phyloP scores from a whole-genome alignment of 2,797 vertebrate species.

The Pantherophis vulpinus region DNA sequence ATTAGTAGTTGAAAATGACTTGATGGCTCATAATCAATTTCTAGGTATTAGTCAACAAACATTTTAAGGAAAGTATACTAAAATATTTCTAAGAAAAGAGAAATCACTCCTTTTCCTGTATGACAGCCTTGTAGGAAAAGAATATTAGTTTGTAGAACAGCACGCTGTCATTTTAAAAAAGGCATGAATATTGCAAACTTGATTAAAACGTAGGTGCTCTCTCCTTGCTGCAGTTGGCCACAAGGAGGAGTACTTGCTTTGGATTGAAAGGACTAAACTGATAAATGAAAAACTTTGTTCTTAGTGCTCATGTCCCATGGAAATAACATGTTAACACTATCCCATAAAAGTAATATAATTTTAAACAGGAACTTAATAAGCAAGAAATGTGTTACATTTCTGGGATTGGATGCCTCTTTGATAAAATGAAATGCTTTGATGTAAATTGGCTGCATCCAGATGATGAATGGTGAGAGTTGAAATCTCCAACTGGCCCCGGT shows the following conservation, averaged over 20 bases:
- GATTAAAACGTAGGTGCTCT: background rate
- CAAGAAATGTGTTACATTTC: background rate
- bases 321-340: background rate
- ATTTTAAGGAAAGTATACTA: background rate
- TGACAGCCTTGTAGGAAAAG: background rate
- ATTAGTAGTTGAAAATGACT: background rate
- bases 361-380: background rate
- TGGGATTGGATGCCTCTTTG: background rate
- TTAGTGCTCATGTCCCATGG: background rate
- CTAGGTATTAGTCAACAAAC: background rate
- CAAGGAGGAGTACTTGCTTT: constrained; percentile 61
- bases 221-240: constrained; percentile 38
- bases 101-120: background rate
- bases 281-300: background rate
- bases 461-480: background rate
- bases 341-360: background rate
- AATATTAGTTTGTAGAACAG: no score
- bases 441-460: background rate
- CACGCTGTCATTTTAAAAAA: background rate
- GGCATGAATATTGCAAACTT: background rate
- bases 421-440: background rate
- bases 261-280: background rate
- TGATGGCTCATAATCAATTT: background rate
- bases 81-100: background rate
- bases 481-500: background rate